Percentiles rank a stretch among this genome's conserved stretches.
phyloP scores from a whole-genome alignment of 2,113 vertebrate species.

The Lamprologus sp. region DNA sequence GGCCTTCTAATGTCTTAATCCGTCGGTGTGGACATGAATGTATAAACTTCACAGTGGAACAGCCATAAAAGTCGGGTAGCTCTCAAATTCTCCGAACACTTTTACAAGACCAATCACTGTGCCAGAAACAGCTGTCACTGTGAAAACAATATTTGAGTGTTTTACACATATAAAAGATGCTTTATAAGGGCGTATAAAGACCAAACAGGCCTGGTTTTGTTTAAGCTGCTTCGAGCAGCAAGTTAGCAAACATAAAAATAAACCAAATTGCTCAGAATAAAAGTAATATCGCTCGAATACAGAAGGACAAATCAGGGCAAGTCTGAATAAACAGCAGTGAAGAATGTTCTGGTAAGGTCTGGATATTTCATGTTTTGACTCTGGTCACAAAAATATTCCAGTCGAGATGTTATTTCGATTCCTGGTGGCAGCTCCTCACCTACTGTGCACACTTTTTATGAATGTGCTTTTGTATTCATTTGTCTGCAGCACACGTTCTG shows the following conservation, averaged over 20 bases:
- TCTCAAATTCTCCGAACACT: conserved; percentile 27
- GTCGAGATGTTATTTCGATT: conserved; percentile 11
- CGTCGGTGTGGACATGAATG: conserved; percentile 23
- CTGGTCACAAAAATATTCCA: background rate
- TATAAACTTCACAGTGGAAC: conserved; percentile 21
- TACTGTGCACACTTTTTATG: background rate
- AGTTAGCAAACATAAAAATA: background rate
- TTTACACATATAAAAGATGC: background rate
- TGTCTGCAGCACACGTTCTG: background rate
- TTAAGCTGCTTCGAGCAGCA: background rate
- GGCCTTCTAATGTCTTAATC: background rate
- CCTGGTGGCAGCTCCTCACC: background rate
- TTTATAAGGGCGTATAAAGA: conserved; percentile 27
- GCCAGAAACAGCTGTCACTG: background rate
- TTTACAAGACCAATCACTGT: conserved; percentile 40
- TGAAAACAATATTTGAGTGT: background rate
- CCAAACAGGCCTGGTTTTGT: background rate
- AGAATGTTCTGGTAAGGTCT: conserved; percentile 1
- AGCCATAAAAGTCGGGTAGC: conserved; percentile 30
- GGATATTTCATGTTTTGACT: background rate
- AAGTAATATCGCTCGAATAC: background rate
- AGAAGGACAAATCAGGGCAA: background rate
- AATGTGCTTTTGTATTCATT: background rate
- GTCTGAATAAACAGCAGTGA: background rate
- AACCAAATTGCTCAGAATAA: background rate